Evolutionary conservation across 2,888 invertebrate species (phyloP), one percentile per base, ranked within the genome.

Genomic region (Noctua comes): DNA sequence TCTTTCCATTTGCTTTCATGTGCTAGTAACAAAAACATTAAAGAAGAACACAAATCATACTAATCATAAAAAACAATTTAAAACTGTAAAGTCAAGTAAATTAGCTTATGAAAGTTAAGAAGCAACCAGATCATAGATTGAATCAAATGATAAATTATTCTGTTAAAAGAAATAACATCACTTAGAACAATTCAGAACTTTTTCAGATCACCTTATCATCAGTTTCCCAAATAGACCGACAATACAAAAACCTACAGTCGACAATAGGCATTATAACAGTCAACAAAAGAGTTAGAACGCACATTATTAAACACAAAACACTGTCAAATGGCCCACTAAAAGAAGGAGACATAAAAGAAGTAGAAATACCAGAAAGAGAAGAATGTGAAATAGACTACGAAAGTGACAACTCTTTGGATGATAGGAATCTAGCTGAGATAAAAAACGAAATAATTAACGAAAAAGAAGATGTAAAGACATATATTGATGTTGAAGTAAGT

Each of bases 121-220:
- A 5, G 3, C 36, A 3, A 36, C 36, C 36, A 36, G 36, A 36
- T 36, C 36, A 36, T 36, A 36, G 36, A 36, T 36, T 36, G 36
- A 36, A 36, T 36, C 36, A 36, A 36, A 36, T 36, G 4, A 36
- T 36, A 36, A 36, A 31, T 31, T 31, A 31, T 31, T 31, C 31
- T 31, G 3, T 31, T 3, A 31, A 31, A 3, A 31, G 31, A 31
- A 31, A 36, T 36, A 36, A 36, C 4, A 36, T 5, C 36, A 36
- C 5, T 4, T 36, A 36, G 36, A 36, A 36, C 36, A 36, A 36
- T 36, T 36, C 36, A 36, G 36, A 5, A 36, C 36, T 36, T 65
- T 86, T 84, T 31, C 51, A 88, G 88, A 76, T 88, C 43, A 82
- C 87, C 4, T 46, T 79, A 36, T 64, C 78, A 46, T 79, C 88